phyloP scores from a whole-genome alignment of 1,140 invertebrate genomes.

The Drosophila varians region DNA sequence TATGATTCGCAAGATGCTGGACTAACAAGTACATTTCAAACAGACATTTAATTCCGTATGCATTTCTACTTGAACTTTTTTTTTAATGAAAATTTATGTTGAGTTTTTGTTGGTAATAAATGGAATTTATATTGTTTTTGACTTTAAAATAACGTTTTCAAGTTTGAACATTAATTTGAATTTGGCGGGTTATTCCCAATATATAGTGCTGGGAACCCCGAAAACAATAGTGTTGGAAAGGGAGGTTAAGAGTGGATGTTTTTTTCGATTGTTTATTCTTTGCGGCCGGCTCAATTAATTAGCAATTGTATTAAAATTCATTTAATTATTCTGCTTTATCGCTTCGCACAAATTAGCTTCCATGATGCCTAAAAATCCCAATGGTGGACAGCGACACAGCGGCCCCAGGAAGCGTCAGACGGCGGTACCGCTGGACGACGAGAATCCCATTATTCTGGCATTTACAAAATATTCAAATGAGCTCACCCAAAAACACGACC shows the following conservation, averaged over 20 bases:
- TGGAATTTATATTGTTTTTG: background rate
- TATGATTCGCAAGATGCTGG: slow-evolving; percentile 95
- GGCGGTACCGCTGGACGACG: slow-evolving; percentile 69
- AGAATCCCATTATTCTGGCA: slow-evolving; percentile 87
- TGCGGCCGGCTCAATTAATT: too few species aligned
- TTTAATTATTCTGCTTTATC: too few species aligned
- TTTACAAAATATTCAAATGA: slow-evolving; percentile 89
- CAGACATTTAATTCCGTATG: slow-evolving; percentile 56
- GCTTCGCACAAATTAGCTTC: too few species aligned
- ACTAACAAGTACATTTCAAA: too few species aligned
- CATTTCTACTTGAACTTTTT: slow-evolving; percentile 39
- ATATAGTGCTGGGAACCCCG: too few species aligned
- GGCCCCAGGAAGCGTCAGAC: slow-evolving; percentile 43
- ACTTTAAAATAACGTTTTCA: too few species aligned
- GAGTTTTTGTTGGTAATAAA: background rate
- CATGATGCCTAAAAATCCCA: slow-evolving; percentile 50
- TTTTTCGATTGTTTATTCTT: too few species aligned
- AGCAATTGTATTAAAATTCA: too few species aligned
- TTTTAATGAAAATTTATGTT: slow-evolving; percentile 16
- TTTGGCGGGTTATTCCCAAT: too few species aligned
- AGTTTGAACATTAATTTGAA: too few species aligned
- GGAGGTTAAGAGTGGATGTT: too few species aligned
- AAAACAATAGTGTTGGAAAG: too few species aligned
- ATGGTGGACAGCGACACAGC: slow-evolving; percentile 38
- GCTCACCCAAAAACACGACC: slow-evolving; percentile 92